phyloP scores from a whole-genome alignment of 2,888 invertebrate genomes.

The Lasioglossum oenotherae region DNA sequence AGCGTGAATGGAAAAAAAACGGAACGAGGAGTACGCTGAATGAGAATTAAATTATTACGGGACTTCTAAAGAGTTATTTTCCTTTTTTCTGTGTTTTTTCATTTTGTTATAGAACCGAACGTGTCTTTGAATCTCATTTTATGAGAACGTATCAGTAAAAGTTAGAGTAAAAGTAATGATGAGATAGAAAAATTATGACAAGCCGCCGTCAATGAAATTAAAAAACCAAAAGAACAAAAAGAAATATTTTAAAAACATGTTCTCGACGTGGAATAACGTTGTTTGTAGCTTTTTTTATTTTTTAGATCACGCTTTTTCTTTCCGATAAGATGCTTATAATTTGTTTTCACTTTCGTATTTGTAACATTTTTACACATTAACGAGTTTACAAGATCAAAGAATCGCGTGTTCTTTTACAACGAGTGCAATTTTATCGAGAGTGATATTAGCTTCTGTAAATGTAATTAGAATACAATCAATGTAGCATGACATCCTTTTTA shows the following conservation, averaged over 20 bases:
- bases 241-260: neutral
- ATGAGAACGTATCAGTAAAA: constrained; percentile 45
- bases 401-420: constrained; percentile 47
- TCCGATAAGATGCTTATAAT: constrained; percentile 23
- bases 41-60: constrained; percentile 72
- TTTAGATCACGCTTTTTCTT: constrained; percentile 31
- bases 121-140: constrained; percentile 39
- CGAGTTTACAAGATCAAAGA: constrained; percentile 27
- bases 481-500: constrained; percentile 69
- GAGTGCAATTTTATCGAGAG: constrained; percentile 61
- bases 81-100: constrained; percentile 31
- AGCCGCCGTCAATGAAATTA: neutral
- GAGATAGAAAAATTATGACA: neutral
- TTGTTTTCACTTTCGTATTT: constrained; percentile 32
- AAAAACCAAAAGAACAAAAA: constrained; percentile 6
- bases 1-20: constrained; percentile 66
- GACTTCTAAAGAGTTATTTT: constrained; percentile 75
- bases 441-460: constrained; percentile 64
- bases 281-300: constrained; percentile 27
- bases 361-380: constrained; percentile 33
- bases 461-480: constrained; percentile 33
- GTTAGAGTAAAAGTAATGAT: neutral
- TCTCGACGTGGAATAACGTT: constrained; percentile 5
- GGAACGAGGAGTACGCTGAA: constrained; percentile 61
- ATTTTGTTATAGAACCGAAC: constrained; percentile 40